Evolutionary conservation across 1,140 invertebrate genomes (phyloP).

Genomic region (Zaprionus taronus): DNA sequence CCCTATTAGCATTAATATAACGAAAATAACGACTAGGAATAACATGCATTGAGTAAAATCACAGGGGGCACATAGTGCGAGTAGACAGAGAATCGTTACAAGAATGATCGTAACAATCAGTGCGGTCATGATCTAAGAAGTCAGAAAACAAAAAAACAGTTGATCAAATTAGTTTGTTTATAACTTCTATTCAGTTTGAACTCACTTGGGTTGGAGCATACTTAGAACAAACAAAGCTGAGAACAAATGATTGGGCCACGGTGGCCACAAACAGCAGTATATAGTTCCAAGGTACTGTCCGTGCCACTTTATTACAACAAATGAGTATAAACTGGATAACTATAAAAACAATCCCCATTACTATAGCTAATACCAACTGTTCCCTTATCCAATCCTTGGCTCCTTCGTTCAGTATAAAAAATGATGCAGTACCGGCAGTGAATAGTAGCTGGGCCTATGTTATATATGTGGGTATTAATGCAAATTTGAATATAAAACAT

Average conservation of each 20-base stretch:
- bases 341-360: background rate
- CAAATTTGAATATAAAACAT: background rate
- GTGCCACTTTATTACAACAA: background rate
- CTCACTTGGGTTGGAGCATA: background rate
- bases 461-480: background rate
- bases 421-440: background rate
- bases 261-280: background rate
- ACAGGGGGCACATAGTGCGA: constrained; percentile 41
- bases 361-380: rapidly evolving
- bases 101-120: background rate
- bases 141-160: background rate
- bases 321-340: background rate
- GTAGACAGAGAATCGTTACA: constrained; percentile 1
- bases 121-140: background rate
- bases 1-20: background rate
- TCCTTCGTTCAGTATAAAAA: background rate
- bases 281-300: background rate
- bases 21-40: background rate
- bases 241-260: background rate
- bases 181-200: background rate
- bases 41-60: constrained; percentile 49
- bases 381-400: background rate
- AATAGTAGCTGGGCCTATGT: background rate
- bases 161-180: background rate
- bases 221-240: background rate